Evolutionary conservation across 1,140 invertebrate species (phyloP).

Genomic region (Drosophila kanapiae): DNA sequence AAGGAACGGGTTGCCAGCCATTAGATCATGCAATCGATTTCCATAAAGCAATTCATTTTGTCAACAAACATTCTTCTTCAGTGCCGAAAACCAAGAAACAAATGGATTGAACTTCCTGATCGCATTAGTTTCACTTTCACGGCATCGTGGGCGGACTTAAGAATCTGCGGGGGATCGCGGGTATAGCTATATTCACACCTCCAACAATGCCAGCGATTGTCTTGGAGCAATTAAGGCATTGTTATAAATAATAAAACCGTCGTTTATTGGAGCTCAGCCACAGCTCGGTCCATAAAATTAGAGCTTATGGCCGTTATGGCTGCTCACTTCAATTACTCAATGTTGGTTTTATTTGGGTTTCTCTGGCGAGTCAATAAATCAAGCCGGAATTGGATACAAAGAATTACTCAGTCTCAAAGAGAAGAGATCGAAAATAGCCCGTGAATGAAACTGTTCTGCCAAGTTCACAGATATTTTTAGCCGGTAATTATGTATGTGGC

Average conservation of each 20-base stretch:
- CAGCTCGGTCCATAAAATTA: slow-evolving; percentile 54
- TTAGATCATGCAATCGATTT: slow-evolving; percentile 67
- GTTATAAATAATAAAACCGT: slow-evolving; percentile 66
- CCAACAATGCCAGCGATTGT: slow-evolving; percentile 61
- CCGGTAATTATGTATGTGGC: slow-evolving; percentile 62
- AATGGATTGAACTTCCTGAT: slow-evolving; percentile 51
- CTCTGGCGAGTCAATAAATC: slow-evolving; percentile 65
- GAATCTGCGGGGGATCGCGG: slow-evolving; percentile 12
- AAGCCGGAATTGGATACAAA: slow-evolving; percentile 61
- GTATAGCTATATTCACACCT: slow-evolving; percentile 62
- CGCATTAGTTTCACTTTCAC: slow-evolving; percentile 66
- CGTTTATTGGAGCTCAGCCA: slow-evolving; percentile 53
- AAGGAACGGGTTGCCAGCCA: slow-evolving; percentile 48
- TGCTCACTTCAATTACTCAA: slow-evolving; percentile 71
- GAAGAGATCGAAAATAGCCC: slow-evolving; percentile 9
- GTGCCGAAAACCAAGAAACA: slow-evolving; percentile 4
- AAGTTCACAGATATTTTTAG: slow-evolving; percentile 48
- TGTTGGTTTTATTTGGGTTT: slow-evolving; percentile 48
- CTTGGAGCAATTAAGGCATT: slow-evolving; percentile 40
- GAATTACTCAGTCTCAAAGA: slow-evolving; percentile 36
- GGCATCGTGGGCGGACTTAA: slow-evolving; percentile 34
- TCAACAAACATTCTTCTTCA: slow-evolving; percentile 52
- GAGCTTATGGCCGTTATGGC: slow-evolving; percentile 43
- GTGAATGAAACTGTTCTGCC: slow-evolving; percentile 63
- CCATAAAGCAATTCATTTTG: slow-evolving; percentile 60